These are phyloP conservation scores for Tachycineta bicolor DNA, from an alignment of 2,113 vertebrate species.

Conservation along the genomic window DNA sequence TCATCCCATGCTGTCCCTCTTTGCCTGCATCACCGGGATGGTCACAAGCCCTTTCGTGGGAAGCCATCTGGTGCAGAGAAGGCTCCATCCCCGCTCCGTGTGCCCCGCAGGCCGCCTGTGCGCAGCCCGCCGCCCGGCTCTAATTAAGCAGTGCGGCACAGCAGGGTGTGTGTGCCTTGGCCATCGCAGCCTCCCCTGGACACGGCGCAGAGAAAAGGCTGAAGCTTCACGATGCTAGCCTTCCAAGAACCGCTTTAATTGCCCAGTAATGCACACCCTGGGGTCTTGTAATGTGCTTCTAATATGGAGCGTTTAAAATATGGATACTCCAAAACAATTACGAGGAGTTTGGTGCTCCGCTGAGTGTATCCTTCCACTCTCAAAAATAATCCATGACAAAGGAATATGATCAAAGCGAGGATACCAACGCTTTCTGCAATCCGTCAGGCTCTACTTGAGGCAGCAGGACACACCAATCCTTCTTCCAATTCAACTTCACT, in stretches of 20 bases:
- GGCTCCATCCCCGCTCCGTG: neutral
- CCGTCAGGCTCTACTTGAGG: neutral
- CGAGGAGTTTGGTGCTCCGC: slow-evolving; percentile 14
- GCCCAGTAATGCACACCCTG: slow-evolving; percentile 66
- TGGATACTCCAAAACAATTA: slow-evolving; percentile 45
- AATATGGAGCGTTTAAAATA: slow-evolving; percentile 53
- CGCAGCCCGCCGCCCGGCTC: neutral
- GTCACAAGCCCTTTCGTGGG: neutral
- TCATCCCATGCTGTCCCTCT: neutral
- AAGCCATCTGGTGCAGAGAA: neutral
- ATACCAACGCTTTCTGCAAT: neutral
- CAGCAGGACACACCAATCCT: neutral
- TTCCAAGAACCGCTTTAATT: slow-evolving; percentile 59
- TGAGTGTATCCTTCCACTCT: neutral
- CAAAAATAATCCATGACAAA: neutral
- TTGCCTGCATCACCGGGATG: neutral
- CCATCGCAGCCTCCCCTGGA: slow-evolving; percentile 17
- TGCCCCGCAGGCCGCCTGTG: neutral
- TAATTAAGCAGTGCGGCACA: neutral
- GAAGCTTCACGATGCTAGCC: slow-evolving; percentile 7
- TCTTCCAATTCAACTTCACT: neutral
- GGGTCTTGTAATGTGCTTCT: slow-evolving; percentile 64
- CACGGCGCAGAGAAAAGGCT: slow-evolving; percentile 27
- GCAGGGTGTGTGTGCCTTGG: slow-evolving; percentile 36
- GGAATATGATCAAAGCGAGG: neutral